Conservation (phyloP, 2,888 invertebrate species). For the Iselma pallidipennis region DNA sequence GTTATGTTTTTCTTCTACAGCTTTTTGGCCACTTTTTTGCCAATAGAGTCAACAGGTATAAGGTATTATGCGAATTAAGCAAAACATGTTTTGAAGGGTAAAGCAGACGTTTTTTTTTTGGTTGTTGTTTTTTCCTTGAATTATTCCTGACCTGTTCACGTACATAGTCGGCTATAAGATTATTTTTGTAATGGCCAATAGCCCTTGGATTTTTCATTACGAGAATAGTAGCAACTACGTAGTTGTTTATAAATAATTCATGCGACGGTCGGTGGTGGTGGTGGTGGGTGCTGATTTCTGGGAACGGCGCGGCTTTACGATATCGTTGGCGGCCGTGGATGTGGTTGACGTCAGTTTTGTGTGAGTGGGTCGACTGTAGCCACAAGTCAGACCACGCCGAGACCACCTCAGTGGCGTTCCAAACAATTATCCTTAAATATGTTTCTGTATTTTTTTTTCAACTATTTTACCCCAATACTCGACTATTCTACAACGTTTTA, state of each 20-base stretch:
- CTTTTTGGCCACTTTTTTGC: too few relatives aligned
- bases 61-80: too few relatives aligned
- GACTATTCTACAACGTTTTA: too few relatives aligned
- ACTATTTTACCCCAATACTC: too few relatives aligned
- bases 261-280: constrained; percentile 9
- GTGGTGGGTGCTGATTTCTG: constrained; percentile 21
- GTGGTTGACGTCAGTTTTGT: constrained; percentile 18
- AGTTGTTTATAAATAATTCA: constrained; percentile 23
- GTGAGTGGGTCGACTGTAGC: constrained; percentile 15
- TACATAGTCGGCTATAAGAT: not conserved
- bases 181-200: not conserved
- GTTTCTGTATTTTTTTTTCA: too few relatives aligned
- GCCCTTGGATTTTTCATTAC: not conserved
- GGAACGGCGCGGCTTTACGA: constrained; percentile 15
- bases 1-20: not conserved
- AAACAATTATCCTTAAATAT: not conserved
- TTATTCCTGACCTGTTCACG: not conserved
- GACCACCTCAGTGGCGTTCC: not conserved
- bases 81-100: too few relatives aligned
- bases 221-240: not conserved
- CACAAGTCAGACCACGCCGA: not conserved
- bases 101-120: too few relatives aligned
- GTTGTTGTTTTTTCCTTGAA: not conserved
- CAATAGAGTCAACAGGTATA: too few relatives aligned
- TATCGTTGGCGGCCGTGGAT: constrained; percentile 22